Base-by-base conservation (phyloP, 2,888 invertebrate species). In the Drosophila paramelanica region DNA sequence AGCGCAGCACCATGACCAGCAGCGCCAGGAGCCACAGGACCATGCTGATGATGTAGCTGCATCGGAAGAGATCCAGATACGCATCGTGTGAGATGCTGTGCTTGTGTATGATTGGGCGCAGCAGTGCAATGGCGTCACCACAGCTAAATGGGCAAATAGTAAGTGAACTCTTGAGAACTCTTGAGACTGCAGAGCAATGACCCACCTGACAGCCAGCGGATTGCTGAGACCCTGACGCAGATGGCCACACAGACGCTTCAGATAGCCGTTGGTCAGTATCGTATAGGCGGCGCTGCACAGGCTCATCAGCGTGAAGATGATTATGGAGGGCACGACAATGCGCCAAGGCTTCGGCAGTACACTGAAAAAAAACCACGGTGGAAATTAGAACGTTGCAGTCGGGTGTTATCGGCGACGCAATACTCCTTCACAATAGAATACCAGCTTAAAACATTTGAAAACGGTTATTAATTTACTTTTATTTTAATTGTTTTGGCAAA, bases 301-400 rank as follows among this genome's bases (percentile, higher is more conserved):
- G 0, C 89, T 74, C 91, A 92, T 91, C 42, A 91, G 62, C 23
- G 85, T 58, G 39, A 92, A 91, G 14, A 90, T 83, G 8, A 79
- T 58, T 27, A 91, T 89, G 25, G 92, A 90, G 33, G 91, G 91
- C 67, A 91, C 73, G 7, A 91, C 91, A 71, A 91, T 92, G 39
- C 91, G 89, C 92, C 92, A 91, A 0, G 92, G 92, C 49, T 92
- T 87, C 3, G 92, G 92, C 51, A 91, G 77, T 8, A 91, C 91
- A 55, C 92, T 91, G 46, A 0, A 65, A 72, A 13, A 6, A 13
- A 45, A 17, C 10, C 11, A 2, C 10, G 8, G 3, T 20, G 4
- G 4, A 23, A 41, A 17, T 27, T 27, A 10, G 17, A 1, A 3
- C 5, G 14, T 7, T 17, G 3, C 17, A 31, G 3, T 41, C 4